A percentile compares a stretch with the other conserved stretches of the same genome.
Evolutionary conservation across 2,888 invertebrate genomes (phyloP).

Genomic region (Limnephilus rhombicus): DNA sequence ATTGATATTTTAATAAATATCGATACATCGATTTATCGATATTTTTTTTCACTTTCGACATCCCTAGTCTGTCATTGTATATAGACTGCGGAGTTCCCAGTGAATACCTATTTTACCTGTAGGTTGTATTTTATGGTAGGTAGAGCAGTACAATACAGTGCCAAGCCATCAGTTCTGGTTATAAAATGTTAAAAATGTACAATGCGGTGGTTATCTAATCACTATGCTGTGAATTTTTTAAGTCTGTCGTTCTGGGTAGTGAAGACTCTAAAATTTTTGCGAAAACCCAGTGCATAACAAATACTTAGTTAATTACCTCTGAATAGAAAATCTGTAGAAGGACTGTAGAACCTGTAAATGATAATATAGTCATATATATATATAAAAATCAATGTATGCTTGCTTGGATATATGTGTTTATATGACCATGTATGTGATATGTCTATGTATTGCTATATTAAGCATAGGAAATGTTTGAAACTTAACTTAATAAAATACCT

Average conservation of each 20-base stretch:
- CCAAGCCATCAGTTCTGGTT: background rate
- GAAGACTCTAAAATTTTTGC: background rate
- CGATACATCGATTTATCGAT: too few relatives aligned
- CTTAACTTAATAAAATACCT: too few relatives aligned
- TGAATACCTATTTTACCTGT: background rate
- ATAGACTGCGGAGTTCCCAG: background rate
- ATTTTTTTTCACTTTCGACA: too few relatives aligned
- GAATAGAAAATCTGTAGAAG: too few relatives aligned
- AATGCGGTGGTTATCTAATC: slow-evolving; percentile 34
- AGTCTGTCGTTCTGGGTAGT: slow-evolving; percentile 35
- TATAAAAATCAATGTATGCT: too few relatives aligned
- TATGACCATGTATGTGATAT: too few relatives aligned
- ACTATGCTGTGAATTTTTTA: background rate
- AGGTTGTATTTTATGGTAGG: background rate
- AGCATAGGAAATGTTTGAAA: too few relatives aligned
- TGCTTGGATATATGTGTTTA: too few relatives aligned
- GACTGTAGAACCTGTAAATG: too few relatives aligned
- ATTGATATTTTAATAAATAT: too few relatives aligned
- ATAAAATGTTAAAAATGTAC: background rate
- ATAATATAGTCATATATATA: too few relatives aligned
- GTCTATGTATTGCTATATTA: too few relatives aligned
- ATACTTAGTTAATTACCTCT: background rate
- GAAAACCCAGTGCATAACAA: background rate
- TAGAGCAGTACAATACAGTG: background rate
- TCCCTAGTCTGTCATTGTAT: background rate